Conservation (phyloP, 2,888 invertebrate species). For the Drosophila anceps region DNA sequence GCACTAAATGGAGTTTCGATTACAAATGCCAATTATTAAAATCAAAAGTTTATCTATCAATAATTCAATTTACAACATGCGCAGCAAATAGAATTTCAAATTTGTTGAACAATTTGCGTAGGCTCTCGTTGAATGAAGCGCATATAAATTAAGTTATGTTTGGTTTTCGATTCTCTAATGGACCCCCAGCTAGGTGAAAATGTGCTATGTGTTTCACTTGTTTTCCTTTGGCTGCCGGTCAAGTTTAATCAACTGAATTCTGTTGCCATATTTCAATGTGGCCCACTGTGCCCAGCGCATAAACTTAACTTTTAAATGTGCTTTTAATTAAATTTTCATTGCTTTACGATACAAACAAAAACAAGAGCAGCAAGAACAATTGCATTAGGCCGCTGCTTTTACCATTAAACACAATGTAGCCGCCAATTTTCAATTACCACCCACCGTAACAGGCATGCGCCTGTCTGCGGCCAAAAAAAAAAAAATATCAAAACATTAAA, state of each 20-base stretch:
- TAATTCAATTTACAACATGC: constrained; percentile 19
- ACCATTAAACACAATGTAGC: constrained; percentile 67
- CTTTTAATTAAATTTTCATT: constrained; percentile 76
- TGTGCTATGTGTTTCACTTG: constrained; percentile 4
- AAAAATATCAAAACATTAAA: constrained; percentile 78
- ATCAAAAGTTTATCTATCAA: constrained; percentile 27
- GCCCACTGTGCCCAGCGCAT: constrained; percentile 64
- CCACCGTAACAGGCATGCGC: constrained; percentile 52
- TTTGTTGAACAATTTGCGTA: constrained; percentile 15
- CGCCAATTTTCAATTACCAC: constrained; percentile 68
- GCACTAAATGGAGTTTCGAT: constrained; percentile 12
- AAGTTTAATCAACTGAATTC: constrained; percentile 64
- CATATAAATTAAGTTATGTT: constrained; percentile 58
- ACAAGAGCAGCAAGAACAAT: constrained; percentile 6
- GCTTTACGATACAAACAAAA: constrained; percentile 28
- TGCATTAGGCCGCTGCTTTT: constrained; percentile 35
- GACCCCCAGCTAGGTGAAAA: constrained; percentile 48
- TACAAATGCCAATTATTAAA: constrained; percentile 29
- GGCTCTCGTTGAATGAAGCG: constrained; percentile 1
- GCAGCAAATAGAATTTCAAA: constrained; percentile 20
- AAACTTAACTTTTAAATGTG: constrained; percentile 74
- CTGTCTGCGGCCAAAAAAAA: constrained; percentile 44
- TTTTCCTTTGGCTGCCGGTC: constrained; percentile 34
- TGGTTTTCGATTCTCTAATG: constrained; percentile 47
- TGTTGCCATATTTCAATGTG: constrained; percentile 64